Evolutionary conservation across 1,140 invertebrate species (phyloP).

Genomic region (Scaptomyza pallida): DNA sequence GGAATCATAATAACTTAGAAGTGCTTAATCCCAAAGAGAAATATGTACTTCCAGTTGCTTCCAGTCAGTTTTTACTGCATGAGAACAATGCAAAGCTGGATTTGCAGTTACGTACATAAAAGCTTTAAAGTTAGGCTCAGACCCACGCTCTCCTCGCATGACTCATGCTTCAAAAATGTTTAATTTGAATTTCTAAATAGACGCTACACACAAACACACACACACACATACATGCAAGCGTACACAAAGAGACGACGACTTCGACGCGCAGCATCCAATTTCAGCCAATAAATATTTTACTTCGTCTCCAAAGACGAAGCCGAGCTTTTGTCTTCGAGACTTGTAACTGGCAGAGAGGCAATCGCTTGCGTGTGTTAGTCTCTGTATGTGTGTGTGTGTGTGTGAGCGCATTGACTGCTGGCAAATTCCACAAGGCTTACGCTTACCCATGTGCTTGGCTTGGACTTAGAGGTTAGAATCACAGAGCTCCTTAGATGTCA

Average conservation of each 20-base stretch:
- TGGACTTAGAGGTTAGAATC: slow-evolving; percentile 62
- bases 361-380: slow-evolving; percentile 11
- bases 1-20: too few relatives aligned
- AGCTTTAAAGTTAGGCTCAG: slow-evolving; percentile 24
- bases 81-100: not conserved
- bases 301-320: slow-evolving; percentile 49
- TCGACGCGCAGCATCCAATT: slow-evolving; percentile 74
- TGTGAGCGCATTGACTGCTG: slow-evolving; percentile 49
- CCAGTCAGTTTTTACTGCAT: slow-evolving; percentile 2
- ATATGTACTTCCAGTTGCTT: slow-evolving; percentile 3
- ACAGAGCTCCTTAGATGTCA: slow-evolving; percentile 61
- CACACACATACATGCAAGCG: slow-evolving; percentile 9
- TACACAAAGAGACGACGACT: slow-evolving; percentile 21
- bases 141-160: slow-evolving; percentile 66
- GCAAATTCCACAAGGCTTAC: slow-evolving; percentile 66
- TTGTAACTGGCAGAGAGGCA: slow-evolving; percentile 31
- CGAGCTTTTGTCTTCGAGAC: slow-evolving; percentile 56
- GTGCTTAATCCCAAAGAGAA: not conserved
- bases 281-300: slow-evolving; percentile 78
- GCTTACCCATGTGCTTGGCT: slow-evolving; percentile 62
- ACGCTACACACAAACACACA: slow-evolving; percentile 58
- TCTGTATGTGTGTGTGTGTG: slow-evolving; percentile 23
- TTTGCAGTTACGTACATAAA: slow-evolving; percentile 11
- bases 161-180: slow-evolving; percentile 72
- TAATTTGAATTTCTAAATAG: slow-evolving; percentile 82